phyloP scores from a whole-genome alignment of 2,797 vertebrate species.

The Chrosomus eos region DNA sequence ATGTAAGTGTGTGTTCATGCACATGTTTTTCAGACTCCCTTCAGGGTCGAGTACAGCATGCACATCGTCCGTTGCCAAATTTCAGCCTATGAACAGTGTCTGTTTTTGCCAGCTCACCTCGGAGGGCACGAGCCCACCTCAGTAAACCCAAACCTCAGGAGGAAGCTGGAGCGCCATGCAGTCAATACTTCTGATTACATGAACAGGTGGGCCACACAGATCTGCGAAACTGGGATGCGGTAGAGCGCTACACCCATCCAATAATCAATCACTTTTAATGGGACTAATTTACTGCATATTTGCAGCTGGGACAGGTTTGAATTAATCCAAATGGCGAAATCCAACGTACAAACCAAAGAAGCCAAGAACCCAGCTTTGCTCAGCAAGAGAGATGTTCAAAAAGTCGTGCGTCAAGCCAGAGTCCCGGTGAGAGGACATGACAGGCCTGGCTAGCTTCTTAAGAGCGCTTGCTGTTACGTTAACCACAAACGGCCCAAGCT shows the following conservation, averaged over 20 bases:
- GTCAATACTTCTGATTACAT: conserved; percentile 48
- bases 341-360: background rate
- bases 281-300: conserved; percentile 46
- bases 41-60: background rate
- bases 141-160: conserved; percentile 27
- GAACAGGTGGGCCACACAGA: conserved; percentile 39
- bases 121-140: conserved; percentile 42
- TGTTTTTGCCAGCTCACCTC: conserved; percentile 36
- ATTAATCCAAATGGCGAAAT: conserved; percentile 37
- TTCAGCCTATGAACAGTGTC: conserved; percentile 6
- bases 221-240: background rate
- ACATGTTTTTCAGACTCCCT: conserved; percentile 19
- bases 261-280: conserved; percentile 47
- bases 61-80: conserved; percentile 1
- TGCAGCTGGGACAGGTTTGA: conserved; percentile 29
- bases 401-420: conserved; percentile 10
- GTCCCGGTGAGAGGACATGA: conserved; percentile 44
- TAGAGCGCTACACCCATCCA: conserved; percentile 14
- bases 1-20: conserved; percentile 5
- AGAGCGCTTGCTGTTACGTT: conserved; percentile 32
- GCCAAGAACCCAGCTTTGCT: background rate
- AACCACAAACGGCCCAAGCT: conserved; percentile 27
- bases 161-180: conserved; percentile 20
- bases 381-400: conserved; percentile 5
- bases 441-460: conserved; percentile 26